Evolutionary conservation across 2,888 invertebrate genomes (phyloP).

Genomic region (Aspidapion aeneum): DNA sequence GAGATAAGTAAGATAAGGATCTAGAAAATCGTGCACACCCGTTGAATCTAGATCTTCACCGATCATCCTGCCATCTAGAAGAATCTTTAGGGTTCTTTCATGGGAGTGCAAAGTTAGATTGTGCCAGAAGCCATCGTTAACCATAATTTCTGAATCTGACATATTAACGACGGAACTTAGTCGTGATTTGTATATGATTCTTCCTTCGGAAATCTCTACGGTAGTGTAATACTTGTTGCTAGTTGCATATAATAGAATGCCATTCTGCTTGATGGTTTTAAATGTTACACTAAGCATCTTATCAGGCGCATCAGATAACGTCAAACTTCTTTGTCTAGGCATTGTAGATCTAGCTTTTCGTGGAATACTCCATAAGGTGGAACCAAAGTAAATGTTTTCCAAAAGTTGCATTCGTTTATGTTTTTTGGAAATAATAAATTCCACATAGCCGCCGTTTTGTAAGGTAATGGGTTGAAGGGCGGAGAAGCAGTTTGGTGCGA

Average conservation of each 20-base stretch:
- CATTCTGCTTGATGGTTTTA: slow-evolving; percentile 73
- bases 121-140: slow-evolving; percentile 88
- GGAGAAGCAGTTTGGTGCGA: slow-evolving; percentile 75
- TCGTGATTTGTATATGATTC: slow-evolving; percentile 75
- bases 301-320: slow-evolving; percentile 47
- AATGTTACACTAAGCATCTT: slow-evolving; percentile 79
- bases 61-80: slow-evolving; percentile 63
- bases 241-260: slow-evolving; percentile 80
- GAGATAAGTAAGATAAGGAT: slow-evolving; percentile 80
- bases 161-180: slow-evolving; percentile 78
- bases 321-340: slow-evolving; percentile 10
- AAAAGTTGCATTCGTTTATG: slow-evolving; percentile 84
- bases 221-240: slow-evolving; percentile 85
- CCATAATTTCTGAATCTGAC: slow-evolving; percentile 62
- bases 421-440: slow-evolving; percentile 76
- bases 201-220: slow-evolving; percentile 72
- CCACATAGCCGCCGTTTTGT: slow-evolving; percentile 72
- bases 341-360: slow-evolving; percentile 26
- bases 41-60: slow-evolving; percentile 85
- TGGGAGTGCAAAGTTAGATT: slow-evolving; percentile 74
- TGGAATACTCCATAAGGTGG: slow-evolving; percentile 61
- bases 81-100: slow-evolving; percentile 65
- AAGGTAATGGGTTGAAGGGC: slow-evolving; percentile 79
- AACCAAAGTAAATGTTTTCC: slow-evolving; percentile 72
- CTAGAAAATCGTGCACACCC: slow-evolving; percentile 87